These are phyloP conservation scores for Xiphorhynchus elegans DNA, from an alignment of 2,113 vertebrate genomes.

Conservation along the genomic window DNA sequence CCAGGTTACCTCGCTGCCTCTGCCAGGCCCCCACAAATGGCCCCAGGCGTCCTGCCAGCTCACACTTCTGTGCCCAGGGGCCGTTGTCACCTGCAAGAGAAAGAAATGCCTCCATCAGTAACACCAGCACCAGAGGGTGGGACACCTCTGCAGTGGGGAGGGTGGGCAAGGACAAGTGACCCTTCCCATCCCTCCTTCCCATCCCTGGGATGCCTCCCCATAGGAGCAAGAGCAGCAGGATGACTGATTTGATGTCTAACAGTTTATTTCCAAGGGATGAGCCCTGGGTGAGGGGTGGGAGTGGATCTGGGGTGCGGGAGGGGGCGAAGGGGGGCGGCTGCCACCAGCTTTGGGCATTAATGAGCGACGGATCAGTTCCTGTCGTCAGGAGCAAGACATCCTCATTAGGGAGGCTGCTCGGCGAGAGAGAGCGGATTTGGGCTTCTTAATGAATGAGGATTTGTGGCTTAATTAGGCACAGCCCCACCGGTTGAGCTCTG, in stretches of 20 bases:
- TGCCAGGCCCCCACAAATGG: conserved; percentile 91
- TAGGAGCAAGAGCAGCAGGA: rapidly evolving
- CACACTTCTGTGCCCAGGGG: conserved; percentile 94
- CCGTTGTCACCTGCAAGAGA: conserved; percentile 90
- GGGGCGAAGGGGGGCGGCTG: neutral
- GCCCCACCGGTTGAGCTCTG: neutral
- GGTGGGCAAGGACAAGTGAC: neutral
- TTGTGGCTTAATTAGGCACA: conserved; percentile 38
- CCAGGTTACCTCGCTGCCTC: conserved; percentile 79
- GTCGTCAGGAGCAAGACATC: neutral
- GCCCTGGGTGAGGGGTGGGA: neutral
- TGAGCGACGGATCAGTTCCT: neutral
- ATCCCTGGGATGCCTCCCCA: neutral
- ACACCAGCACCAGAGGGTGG: neutral
- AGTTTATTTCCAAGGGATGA: neutral
- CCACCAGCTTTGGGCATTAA: conserved; percentile 29
- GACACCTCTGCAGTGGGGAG: neutral
- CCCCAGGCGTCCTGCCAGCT: conserved; percentile 87
- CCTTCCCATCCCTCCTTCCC: neutral
- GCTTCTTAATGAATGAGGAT: conserved; percentile 46
- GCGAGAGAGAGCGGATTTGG: conserved; percentile 46
- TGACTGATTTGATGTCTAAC: neutral
- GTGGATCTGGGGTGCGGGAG: rapidly evolving
- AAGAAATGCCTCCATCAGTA: neutral
- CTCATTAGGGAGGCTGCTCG: conserved; percentile 62